Conservation (phyloP, 2,797 vertebrate genomes). For the Hyperoplus immaculatus region DNA sequence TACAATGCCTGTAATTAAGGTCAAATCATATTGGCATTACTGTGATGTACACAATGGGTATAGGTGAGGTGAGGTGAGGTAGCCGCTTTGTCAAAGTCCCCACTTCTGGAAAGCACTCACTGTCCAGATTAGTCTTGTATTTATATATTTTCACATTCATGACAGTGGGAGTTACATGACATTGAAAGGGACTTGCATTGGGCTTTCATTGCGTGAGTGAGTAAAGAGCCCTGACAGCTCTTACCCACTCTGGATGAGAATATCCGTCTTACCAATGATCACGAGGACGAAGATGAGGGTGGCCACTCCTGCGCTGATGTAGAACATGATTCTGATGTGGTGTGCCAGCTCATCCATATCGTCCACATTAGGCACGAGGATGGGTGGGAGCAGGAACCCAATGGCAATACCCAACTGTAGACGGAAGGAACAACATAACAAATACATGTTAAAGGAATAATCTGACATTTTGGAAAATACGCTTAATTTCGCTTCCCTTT, state of each 20-base stretch:
- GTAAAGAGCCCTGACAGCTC: conserved; percentile 21
- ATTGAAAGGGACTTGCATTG: conserved; percentile 17
- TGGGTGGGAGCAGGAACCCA: conserved; percentile 94
- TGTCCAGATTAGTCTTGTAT: conserved; percentile 28
- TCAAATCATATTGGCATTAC: not conserved
- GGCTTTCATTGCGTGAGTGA: conserved; percentile 15
- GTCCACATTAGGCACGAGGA: conserved; percentile 92
- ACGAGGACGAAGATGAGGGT: conserved; percentile 93
- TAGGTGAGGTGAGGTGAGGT: conserved; percentile 2
- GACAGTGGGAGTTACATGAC: conserved; percentile 29
- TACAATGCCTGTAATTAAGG: not conserved
- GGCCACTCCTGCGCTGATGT: conserved; percentile 91
- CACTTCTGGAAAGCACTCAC: conserved; percentile 24
- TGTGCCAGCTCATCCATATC: conserved; percentile 87
- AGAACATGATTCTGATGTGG: conserved; percentile 96
- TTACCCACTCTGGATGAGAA: no score
- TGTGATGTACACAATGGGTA: not conserved
- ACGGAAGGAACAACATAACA: conserved; percentile 13
- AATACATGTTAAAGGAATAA: not conserved
- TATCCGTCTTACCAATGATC: conserved; percentile 88
- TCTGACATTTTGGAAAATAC: not conserved
- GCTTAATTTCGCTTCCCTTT: not conserved
- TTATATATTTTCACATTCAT: conserved; percentile 9
- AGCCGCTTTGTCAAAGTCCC: conserved; percentile 18
- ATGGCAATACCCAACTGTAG: conserved; percentile 93